Conservation (phyloP, 1,140 invertebrate species). For the Bacillus rossius region DNA sequence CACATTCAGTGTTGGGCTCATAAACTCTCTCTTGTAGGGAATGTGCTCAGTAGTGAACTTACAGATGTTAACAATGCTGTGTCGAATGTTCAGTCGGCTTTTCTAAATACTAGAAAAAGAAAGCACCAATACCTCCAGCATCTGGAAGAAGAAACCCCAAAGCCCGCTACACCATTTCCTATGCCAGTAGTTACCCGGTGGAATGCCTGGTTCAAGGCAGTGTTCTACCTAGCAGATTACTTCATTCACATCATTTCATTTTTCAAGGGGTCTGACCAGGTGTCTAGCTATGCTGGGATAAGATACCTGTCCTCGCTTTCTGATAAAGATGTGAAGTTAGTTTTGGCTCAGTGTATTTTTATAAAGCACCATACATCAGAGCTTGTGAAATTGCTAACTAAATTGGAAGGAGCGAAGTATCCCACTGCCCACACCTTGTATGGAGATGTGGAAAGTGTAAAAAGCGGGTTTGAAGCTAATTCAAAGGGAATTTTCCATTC, state of each 20-base stretch:
- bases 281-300: background rate
- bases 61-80: background rate
- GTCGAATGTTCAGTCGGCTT: background rate
- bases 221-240: background rate
- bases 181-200: background rate
- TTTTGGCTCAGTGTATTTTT: background rate
- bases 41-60: background rate
- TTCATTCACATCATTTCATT: background rate
- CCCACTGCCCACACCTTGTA: too few relatives aligned
- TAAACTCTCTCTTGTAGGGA: background rate
- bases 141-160: background rate
- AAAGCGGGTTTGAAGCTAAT: too few relatives aligned
- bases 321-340: background rate
- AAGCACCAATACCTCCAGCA: background rate
- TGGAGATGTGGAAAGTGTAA: too few relatives aligned
- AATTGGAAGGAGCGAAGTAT: too few relatives aligned
- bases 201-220: background rate
- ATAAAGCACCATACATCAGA: background rate
- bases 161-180: background rate
- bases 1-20: slow-evolving; percentile 3
- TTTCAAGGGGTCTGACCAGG: background rate
- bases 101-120: slow-evolving; percentile 4
- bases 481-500: too few relatives aligned
- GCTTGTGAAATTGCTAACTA: too few relatives aligned
- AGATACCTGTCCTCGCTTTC: background rate